A percentile compares a stretch with the other conserved stretches of the same genome.
Evolutionary conservation across 2,113 vertebrate species (phyloP).

Genomic region (Apus apus): DNA sequence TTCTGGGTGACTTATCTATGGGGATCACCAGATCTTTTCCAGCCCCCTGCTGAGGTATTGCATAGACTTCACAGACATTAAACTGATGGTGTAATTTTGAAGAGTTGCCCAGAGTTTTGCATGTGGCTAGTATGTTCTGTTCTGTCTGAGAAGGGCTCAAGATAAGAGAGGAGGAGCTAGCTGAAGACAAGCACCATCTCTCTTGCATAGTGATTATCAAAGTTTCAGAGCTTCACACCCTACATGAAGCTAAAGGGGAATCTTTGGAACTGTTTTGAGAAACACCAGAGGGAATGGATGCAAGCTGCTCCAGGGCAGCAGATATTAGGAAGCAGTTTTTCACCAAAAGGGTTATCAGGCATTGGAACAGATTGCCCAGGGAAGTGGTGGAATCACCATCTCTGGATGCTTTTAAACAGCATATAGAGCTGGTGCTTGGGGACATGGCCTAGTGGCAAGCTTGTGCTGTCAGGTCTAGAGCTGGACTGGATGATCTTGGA

Average conservation of each 20-base stretch:
- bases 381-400: too few relatives aligned
- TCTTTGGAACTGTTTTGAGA: not conserved
- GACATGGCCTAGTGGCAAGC: too few relatives aligned
- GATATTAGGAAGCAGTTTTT: too few relatives aligned
- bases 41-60: not conserved
- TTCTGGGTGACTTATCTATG: fast-evolving
- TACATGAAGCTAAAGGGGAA: not conserved
- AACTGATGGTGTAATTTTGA: not conserved
- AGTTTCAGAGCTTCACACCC: not conserved
- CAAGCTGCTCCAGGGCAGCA: too few relatives aligned
- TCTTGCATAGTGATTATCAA: not conserved
- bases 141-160: not conserved
- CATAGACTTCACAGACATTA: not conserved
- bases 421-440: too few relatives aligned
- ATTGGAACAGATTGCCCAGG: too few relatives aligned
- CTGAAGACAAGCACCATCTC: not conserved
- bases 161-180: not conserved
- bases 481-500: too few relatives aligned
- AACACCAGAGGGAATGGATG: not conserved
- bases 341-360: too few relatives aligned
- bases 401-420: too few relatives aligned
- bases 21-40: not conserved
- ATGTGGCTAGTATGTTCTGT: not conserved
- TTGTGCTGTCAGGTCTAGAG: too few relatives aligned
- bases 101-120: not conserved